Percentiles rank a stretch among this genome's conserved stretches.
Conservation (phyloP, 2,113 vertebrate genomes). For the Bagarius yarrelli region DNA sequence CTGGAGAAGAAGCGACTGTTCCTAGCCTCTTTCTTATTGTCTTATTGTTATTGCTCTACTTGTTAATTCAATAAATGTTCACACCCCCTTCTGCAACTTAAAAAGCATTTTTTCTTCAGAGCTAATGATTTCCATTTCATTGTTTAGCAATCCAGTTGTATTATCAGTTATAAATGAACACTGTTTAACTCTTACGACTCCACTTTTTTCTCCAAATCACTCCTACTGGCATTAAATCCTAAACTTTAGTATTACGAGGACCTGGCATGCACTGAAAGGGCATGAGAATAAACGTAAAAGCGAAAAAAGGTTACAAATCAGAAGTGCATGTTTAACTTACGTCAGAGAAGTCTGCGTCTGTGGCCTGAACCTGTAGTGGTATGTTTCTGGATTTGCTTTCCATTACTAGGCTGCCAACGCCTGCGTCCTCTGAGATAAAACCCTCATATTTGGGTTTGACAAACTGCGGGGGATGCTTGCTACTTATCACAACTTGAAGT, state of each 20-base stretch:
- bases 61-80: no score
- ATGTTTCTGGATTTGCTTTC: slow-evolving; percentile 55
- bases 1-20: neutral
- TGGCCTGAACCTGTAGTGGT: slow-evolving; percentile 63
- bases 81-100: no score
- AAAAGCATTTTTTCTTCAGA: no score
- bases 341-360: slow-evolving; percentile 60
- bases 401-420: slow-evolving; percentile 59
- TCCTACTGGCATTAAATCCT: neutral
- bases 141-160: no score
- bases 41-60: no score
- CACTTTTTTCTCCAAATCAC: neutral
- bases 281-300: neutral
- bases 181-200: neutral
- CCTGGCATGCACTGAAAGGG: neutral
- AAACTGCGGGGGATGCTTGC: slow-evolving; percentile 65
- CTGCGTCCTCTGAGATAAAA: slow-evolving; percentile 41
- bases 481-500: slow-evolving; percentile 66
- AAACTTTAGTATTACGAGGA: neutral
- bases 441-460: slow-evolving; percentile 59
- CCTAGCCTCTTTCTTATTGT: neutral
- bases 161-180: neutral
- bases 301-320: neutral
- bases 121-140: neutral
- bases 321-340: slow-evolving; percentile 52